Conservation (phyloP, 2,113 vertebrate species). For the Apeltes quadracus region DNA sequence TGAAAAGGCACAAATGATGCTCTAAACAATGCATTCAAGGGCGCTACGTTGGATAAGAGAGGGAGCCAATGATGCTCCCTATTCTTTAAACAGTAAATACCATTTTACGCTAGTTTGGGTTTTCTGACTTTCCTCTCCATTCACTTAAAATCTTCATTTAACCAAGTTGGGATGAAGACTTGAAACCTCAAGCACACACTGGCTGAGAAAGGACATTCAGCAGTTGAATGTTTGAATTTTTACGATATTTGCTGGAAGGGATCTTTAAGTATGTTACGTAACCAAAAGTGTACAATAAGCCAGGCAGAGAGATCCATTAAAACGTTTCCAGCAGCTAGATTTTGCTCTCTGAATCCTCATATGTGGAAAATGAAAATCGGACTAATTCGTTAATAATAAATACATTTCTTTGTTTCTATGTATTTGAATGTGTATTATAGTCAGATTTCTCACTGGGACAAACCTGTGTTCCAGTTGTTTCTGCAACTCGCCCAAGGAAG, state of each 20-base stretch:
- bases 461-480: slow-evolving; percentile 94
- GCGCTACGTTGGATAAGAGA: neutral
- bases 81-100: neutral
- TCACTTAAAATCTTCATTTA: neutral
- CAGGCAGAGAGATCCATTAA: too few relatives aligned
- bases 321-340: neutral
- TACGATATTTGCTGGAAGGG: neutral
- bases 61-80: neutral
- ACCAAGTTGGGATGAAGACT: neutral
- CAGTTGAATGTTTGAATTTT: neutral
- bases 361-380: neutral
- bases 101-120: neutral
- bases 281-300: neutral
- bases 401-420: neutral
- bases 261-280: neutral
- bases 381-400: neutral
- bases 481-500: slow-evolving; percentile 91
- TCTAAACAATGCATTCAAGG: neutral
- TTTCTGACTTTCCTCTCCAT: neutral
- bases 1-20: slow-evolving; percentile 9
- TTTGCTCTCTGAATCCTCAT: neutral
- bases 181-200: neutral
- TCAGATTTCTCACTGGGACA: neutral
- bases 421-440: neutral
- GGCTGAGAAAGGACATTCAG: neutral